Base-by-base conservation (phyloP, 2,888 invertebrate species). In the Isoperla grammatica region DNA sequence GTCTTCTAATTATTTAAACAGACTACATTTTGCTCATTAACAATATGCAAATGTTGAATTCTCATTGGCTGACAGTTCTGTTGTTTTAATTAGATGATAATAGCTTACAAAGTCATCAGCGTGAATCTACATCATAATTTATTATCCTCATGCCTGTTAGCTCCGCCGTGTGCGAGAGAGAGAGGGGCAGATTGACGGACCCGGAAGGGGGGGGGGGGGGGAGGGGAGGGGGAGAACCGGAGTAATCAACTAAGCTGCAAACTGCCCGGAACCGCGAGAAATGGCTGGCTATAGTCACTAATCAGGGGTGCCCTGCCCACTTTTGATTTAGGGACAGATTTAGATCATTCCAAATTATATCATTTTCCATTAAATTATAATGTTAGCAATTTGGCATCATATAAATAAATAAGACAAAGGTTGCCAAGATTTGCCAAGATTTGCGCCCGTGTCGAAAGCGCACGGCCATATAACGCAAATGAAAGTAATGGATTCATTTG, bases 31-130 rank as follows among this genome's bases (percentile, higher is more conserved):
- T 37, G 15, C 53, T 53, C 53, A 53, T 53, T 53, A 53, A 53
- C 53, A 53, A 53, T 53, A 53, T 53, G 53, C 53, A 53, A 53
- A 53, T 53, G 20, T 19, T 37, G 35, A 20, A 35, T 53, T 53
- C 53, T 12, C 53, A 53, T 53, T 53, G 53, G 53, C 53, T 53
- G 53, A 53, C 53, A 53, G 53, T 53, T 53, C 17, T 53, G 53
- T 53, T 53, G 53, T 53, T 53, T 53, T 53, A 53, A 53, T 53
- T 53, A 39, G 37, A 53, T 37, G 53, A 53, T 53, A 53, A 53
- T 53, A 53, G 39, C 53, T 53, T 53, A 53, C 39, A 39, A 17
- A 53, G 53, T 17, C 53, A 19, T 39, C 39, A 53, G 17, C 20
- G 53, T 39, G 53, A 53, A 53, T 39, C 53, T 53, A 37, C 37